A percentile compares a stretch with the other conserved stretches of the same genome.
Evolutionary conservation across 30 jellyfish, hydroid and myxozoan genomes (phyloP).

Genomic region (Cassiopea xamachana): DNA sequence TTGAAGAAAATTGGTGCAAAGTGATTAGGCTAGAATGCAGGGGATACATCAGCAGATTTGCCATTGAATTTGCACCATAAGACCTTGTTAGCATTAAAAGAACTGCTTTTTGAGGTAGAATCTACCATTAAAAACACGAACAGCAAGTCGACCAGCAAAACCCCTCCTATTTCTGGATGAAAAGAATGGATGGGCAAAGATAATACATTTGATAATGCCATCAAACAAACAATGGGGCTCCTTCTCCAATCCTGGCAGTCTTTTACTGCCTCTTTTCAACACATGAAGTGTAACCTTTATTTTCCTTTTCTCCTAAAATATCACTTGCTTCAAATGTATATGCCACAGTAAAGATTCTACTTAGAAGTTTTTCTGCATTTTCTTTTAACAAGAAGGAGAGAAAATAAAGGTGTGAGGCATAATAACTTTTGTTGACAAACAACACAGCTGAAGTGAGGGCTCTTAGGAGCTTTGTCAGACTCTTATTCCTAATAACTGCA

Average conservation of each 20-base stretch:
- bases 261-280: neutral
- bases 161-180: neutral
- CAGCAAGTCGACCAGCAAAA: neutral
- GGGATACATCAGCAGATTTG: conserved; percentile 5
- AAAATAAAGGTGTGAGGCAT: conserved; percentile 27
- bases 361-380: neutral
- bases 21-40: neutral
- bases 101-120: neutral
- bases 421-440: conserved; percentile 10
- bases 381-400: conserved; percentile 1
- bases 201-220: neutral
- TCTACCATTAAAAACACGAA: neutral
- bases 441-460: conserved; percentile 21
- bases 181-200: neutral
- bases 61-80: conserved; percentile 30
- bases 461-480: conserved; percentile 1
- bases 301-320: neutral
- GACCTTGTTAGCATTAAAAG: neutral
- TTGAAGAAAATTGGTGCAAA: neutral
- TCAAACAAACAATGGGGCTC: neutral
- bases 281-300: neutral
- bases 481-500: conserved; percentile 28
- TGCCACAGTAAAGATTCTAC: neutral
- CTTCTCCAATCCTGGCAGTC: conserved; percentile 4
- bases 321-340: neutral